Evolutionary conservation across 64 coral and sea anemone genomes (phyloP).

Genomic region (Hydrozoanthus tunicans): DNA sequence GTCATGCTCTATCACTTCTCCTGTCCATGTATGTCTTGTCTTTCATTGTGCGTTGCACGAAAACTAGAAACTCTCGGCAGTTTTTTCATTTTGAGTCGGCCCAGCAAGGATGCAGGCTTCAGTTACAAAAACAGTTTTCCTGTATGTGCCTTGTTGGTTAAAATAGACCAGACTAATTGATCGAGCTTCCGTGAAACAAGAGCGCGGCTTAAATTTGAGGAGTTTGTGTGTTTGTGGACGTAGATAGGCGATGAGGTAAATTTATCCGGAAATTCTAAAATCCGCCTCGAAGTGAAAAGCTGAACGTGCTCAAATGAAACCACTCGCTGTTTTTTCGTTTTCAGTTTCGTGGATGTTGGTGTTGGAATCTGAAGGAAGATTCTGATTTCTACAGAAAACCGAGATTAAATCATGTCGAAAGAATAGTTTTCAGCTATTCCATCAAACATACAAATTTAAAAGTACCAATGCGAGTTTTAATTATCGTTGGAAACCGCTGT

Average conservation of each 20-base stretch:
- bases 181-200: background rate
- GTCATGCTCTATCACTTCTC: too few species aligned
- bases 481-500: background rate
- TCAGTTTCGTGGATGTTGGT: background rate
- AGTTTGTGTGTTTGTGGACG: background rate
- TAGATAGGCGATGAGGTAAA: background rate
- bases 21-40: too few species aligned
- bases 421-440: too few species aligned
- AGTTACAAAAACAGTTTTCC: too few species aligned
- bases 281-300: background rate
- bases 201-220: background rate
- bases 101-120: too few species aligned
- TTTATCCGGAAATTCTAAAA: constrained; percentile 7
- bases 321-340: background rate
- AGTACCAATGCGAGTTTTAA: background rate
- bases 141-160: too few species aligned
- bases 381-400: background rate
- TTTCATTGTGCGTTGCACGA: too few species aligned
- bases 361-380: background rate
- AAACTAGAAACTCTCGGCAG: too few species aligned
- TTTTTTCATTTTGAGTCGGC: too few species aligned
- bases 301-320: background rate
- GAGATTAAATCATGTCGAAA: too few species aligned
- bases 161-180: too few species aligned
- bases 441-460: background rate